Conservation (phyloP, 1,140 invertebrate species). For the Lepidostoma basale region DNA sequence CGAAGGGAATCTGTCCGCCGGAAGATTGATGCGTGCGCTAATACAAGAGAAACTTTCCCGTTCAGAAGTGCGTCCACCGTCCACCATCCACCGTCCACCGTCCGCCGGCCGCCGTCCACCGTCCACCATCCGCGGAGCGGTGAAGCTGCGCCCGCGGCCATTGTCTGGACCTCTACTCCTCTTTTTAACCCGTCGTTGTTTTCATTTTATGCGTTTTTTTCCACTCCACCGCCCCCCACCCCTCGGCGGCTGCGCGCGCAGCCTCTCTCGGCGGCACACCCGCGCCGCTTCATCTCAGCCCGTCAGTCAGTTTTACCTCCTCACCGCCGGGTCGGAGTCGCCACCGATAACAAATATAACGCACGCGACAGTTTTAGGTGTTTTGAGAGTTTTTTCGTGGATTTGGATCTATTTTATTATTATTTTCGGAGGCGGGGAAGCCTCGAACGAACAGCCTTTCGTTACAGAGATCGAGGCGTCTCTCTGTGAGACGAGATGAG, state of each 20-base stretch:
- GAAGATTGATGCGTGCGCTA: slow-evolving; percentile 27
- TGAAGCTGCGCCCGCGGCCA: slow-evolving; percentile 31
- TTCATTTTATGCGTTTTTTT: slow-evolving; percentile 39
- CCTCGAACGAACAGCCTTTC: slow-evolving; percentile 8
- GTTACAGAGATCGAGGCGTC: not conserved
- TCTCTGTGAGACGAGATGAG: slow-evolving; percentile 9
- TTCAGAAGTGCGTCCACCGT: not conserved
- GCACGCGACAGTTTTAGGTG: slow-evolving; percentile 13
- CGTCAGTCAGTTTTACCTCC: slow-evolving; percentile 21
- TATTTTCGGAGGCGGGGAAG: slow-evolving; percentile 7
- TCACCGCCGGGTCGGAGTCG: slow-evolving; percentile 22
- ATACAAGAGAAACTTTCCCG: slow-evolving; percentile 17
- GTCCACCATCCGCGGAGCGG: not conserved
- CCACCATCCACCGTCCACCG: too few relatives aligned
- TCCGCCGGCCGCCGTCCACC: too few relatives aligned
- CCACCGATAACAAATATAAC: slow-evolving; percentile 14
- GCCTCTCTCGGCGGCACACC: slow-evolving; percentile 17
- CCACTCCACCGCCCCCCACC: slow-evolving; percentile 8
- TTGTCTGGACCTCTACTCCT: slow-evolving; percentile 41
- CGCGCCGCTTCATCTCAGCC: slow-evolving; percentile 8
- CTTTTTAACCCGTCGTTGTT: slow-evolving; percentile 38
- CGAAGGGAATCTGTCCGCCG: too few relatives aligned
- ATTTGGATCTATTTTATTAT: slow-evolving; percentile 9
- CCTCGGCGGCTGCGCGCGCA: slow-evolving; percentile 19
- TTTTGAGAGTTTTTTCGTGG: slow-evolving; percentile 6